Conservation (phyloP, 2,113 vertebrate species). For the Pachyramphus minor region DNA sequence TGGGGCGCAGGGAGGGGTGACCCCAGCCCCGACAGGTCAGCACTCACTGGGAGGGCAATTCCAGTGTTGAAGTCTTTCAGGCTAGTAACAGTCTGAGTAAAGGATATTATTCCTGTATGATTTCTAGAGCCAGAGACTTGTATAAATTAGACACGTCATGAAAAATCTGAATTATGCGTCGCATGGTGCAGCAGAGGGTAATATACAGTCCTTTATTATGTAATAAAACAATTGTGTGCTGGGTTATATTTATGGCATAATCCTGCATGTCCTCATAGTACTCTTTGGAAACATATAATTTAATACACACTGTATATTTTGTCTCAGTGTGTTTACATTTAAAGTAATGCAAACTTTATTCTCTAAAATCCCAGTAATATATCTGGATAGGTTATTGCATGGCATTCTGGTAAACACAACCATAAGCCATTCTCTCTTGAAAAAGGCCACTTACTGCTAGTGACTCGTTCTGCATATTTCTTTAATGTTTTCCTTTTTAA, state of each 20-base stretch:
- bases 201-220: constrained; percentile 63
- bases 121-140: constrained; percentile 4
- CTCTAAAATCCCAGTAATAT: constrained; percentile 47
- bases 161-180: constrained; percentile 43
- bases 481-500: constrained; percentile 51
- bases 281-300: constrained; percentile 63
- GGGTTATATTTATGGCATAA: constrained; percentile 58
- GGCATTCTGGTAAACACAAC: constrained; percentile 21
- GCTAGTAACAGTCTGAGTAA: background rate
- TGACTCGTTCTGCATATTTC: constrained; percentile 26
- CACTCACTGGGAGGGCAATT: background rate
- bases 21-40: background rate
- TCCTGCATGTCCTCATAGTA: constrained; percentile 33
- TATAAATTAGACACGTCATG: constrained; percentile 28
- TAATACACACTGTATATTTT: constrained; percentile 58
- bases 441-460: background rate
- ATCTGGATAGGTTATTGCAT: constrained; percentile 49
- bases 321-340: constrained; percentile 53
- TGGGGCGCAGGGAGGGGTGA: background rate
- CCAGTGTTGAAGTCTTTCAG: background rate
- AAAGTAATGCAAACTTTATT: constrained; percentile 22
- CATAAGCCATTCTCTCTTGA: background rate
- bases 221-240: constrained; percentile 64
- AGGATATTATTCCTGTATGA: constrained; percentile 3
- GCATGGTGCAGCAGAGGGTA: constrained; percentile 22